These are phyloP conservation scores for Hyla sarda DNA, from an alignment of 2,113 vertebrate genomes.

Conservation along the genomic window DNA sequence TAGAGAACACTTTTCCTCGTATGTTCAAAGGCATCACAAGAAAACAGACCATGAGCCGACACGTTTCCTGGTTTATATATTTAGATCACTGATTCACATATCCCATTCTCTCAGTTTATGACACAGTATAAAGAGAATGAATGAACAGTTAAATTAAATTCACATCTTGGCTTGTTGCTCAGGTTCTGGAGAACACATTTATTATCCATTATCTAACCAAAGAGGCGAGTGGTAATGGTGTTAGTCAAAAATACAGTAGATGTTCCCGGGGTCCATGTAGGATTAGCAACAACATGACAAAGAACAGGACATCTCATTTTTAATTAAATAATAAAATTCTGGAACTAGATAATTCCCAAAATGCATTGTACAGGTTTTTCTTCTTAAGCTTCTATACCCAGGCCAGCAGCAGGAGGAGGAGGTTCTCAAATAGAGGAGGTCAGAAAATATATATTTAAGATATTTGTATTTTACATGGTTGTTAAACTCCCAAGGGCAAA, in stretches of 20 bases:
- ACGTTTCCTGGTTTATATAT: slow-evolving; percentile 32
- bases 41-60: slow-evolving; percentile 3
- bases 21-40: slow-evolving; percentile 11
- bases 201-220: slow-evolving; percentile 44
- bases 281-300: slow-evolving; percentile 42
- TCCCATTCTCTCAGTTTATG: slow-evolving; percentile 40
- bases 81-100: slow-evolving; percentile 30
- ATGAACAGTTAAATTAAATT: slow-evolving; percentile 53
- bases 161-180: slow-evolving; percentile 32
- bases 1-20: not conserved
- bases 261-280: slow-evolving; percentile 10
- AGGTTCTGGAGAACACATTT: slow-evolving; percentile 58
- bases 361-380: slow-evolving; percentile 40
- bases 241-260: slow-evolving; percentile 49
- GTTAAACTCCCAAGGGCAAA: slow-evolving; percentile 20
- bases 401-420: slow-evolving; percentile 11
- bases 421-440: slow-evolving; percentile 45
- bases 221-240: slow-evolving; percentile 34
- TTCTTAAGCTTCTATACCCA: slow-evolving; percentile 29
- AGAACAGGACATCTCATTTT: slow-evolving; percentile 51
- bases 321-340: slow-evolving; percentile 54
- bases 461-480: slow-evolving; percentile 55
- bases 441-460: slow-evolving; percentile 61
- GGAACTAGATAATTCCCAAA: slow-evolving; percentile 48
- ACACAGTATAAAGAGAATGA: slow-evolving; percentile 44